Evolutionary conservation across 2,888 invertebrate species (phyloP).

Genomic region (Clistopyga incitator): DNA sequence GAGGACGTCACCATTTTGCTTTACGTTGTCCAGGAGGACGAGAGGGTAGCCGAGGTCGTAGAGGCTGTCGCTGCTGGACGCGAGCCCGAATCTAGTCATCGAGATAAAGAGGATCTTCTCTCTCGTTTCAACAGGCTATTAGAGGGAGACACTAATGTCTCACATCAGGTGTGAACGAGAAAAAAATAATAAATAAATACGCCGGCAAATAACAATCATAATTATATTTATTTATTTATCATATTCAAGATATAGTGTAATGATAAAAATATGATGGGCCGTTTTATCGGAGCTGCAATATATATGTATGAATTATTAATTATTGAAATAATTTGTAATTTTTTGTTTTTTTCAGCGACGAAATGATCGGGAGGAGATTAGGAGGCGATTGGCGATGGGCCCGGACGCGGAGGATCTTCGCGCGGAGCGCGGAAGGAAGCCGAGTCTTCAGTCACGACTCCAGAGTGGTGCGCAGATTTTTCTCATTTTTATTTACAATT

Average conservation of each 20-base stretch:
- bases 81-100: constrained; percentile 74
- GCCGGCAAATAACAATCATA: background rate
- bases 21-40: constrained; percentile 75
- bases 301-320: background rate
- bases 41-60: constrained; percentile 75
- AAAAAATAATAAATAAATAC: background rate
- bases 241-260: no score
- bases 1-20: constrained; percentile 67
- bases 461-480: constrained; percentile 89
- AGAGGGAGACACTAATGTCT: constrained; percentile 72
- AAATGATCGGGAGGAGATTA: constrained; percentile 96
- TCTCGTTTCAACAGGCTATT: constrained; percentile 79
- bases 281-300: background rate
- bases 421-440: constrained; percentile 92
- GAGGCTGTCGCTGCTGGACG: constrained; percentile 75
- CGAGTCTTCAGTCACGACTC: constrained; percentile 94
- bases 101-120: constrained; percentile 80
- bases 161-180: constrained; percentile 54
- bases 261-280: background rate
- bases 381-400: constrained; percentile 94
- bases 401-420: constrained; percentile 91
- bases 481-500: background rate
- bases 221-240: no score
- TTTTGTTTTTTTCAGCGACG: constrained; percentile 87
- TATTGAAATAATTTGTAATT: background rate